Conservation (phyloP, 2,797 vertebrate genomes). For the Sebastolobus alascanus region DNA sequence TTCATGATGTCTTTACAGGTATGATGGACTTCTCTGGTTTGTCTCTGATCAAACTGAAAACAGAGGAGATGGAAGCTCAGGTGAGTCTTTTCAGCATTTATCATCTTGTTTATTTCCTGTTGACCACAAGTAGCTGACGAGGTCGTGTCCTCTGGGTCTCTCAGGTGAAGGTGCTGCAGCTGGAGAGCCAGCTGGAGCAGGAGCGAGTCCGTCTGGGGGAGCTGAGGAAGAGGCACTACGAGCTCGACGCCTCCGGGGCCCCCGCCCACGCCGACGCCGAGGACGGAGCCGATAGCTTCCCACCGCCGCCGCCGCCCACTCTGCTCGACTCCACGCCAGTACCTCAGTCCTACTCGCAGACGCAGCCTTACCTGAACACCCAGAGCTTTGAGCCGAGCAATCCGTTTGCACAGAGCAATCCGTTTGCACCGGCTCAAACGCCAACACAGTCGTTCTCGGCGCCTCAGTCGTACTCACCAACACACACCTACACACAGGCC, state of each 20-base stretch:
- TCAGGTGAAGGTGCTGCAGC: conserved; percentile 95
- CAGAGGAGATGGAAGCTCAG: conserved; percentile 98
- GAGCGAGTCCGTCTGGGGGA: conserved; percentile 94
- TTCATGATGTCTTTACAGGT: conserved; percentile 77
- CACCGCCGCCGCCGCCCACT: conserved; percentile 76
- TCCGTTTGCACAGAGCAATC: conserved; percentile 19
- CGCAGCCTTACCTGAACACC: conserved; percentile 58
- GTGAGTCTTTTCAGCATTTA: conserved; percentile 68
- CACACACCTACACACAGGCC: conserved; percentile 15
- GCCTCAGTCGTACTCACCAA: conserved; percentile 38
- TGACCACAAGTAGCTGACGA: rapidly evolving
- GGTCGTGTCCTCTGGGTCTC: not conserved
- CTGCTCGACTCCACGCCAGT: conserved; percentile 52
- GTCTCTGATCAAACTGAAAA: conserved; percentile 96
- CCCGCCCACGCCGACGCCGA: rapidly evolving
- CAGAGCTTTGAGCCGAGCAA: conserved; percentile 24
- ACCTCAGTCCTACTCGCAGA: conserved; percentile 30
- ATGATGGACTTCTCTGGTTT: conserved; percentile 95
- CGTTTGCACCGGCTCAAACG: conserved; percentile 38
- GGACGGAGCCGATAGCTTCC: conserved; percentile 67
- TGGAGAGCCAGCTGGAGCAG: conserved; percentile 93
- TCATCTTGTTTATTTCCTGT: not conserved
- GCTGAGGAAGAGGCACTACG: conserved; percentile 94
- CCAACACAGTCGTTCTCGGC: not conserved
- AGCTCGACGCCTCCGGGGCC: conserved; percentile 78